Evolutionary conservation across 2,113 vertebrate genomes (phyloP), one percentile per base, ranked within the genome.

Genomic region (Desmodus rotundus): DNA sequence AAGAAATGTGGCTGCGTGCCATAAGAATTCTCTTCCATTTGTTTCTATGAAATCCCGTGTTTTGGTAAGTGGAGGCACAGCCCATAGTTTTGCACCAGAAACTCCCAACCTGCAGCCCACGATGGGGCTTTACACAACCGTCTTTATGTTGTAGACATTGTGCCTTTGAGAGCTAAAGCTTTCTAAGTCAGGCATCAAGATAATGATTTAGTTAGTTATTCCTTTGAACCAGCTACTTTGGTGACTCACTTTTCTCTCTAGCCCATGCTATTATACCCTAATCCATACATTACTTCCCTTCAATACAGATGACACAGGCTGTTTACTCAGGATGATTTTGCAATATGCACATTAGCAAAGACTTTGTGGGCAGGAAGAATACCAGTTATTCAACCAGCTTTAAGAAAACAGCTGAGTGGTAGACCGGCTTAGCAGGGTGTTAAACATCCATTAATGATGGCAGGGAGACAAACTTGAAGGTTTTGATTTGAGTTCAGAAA

Each of bases 171-270:
- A 93, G 63, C 70, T 96, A 94, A 97, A 94, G 74, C 95, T 87
- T 91, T 94, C 93, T 96, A 97, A 97, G 94, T 93, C 96, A 54
- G 89, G 91, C 93, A 93, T 97, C 91, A 95, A 85, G 96, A 90
- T 98, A 98, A 98, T 97, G 96, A 97, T 97, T 97, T 97, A 94
- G 93, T 93, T 96, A 95, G 93, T 97, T 97, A 97, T 96, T 87
- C 77, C 45, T 97, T 88, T 94, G 77, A 96, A 96, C 61, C 93
- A 95, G 82, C 91, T 89, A 93, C 96, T 97, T 97, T 45, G 54
- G 96, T 98, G 97, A 97, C 89, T 97, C 96, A 97, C 86, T 97
- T 94, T 96, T 82, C 93, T 97, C 47, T 43, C 85, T 96, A 97
- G 89, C 97, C 93, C 96, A 16, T 24, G 94, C 96, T 96, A 96